These are phyloP conservation scores for Geotrypetes seraphini DNA, from an alignment of 2,797 vertebrate genomes.

Conservation along the genomic window DNA sequence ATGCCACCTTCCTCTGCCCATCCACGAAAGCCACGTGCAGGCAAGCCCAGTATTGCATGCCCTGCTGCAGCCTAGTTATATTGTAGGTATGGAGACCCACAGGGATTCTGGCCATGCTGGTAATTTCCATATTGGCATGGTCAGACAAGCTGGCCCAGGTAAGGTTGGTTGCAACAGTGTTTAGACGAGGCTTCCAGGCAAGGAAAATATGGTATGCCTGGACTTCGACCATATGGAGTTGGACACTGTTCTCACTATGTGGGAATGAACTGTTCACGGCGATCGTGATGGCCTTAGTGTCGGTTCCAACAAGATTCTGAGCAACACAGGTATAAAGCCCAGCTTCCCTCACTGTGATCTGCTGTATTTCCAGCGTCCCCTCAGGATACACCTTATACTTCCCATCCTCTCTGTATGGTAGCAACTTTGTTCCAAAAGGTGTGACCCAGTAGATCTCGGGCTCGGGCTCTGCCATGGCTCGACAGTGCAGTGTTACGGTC, in stretches of 20 bases:
- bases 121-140: conserved; percentile 36
- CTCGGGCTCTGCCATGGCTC: conserved; percentile 84
- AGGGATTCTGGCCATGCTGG: conserved; percentile 64
- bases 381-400: conserved; percentile 68
- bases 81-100: conserved; percentile 79
- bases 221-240: conserved; percentile 58
- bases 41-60: conserved; percentile 80
- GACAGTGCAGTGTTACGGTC: conserved; percentile 71
- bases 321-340: conserved; percentile 93
- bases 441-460: conserved; percentile 91
- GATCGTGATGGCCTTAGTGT: conserved; percentile 74
- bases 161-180: conserved; percentile 72
- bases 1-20: conserved; percentile 56
- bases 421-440: conserved; percentile 65
- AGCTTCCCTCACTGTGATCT: conserved; percentile 55
- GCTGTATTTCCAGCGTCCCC: conserved; percentile 80
- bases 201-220: conserved; percentile 69
- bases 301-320: conserved; percentile 85
- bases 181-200: conserved; percentile 70
- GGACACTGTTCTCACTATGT: conserved; percentile 13
- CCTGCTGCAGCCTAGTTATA: conserved; percentile 76
- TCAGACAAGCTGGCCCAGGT: conserved; percentile 65
- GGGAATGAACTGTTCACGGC: conserved; percentile 52
- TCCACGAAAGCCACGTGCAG: conserved; percentile 59
- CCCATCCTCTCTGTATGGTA: conserved; percentile 28